Evolutionary conservation across 2,113 vertebrate species (phyloP), one percentile per base, ranked within the genome.

Genomic region (Stictonetta naevosa): DNA sequence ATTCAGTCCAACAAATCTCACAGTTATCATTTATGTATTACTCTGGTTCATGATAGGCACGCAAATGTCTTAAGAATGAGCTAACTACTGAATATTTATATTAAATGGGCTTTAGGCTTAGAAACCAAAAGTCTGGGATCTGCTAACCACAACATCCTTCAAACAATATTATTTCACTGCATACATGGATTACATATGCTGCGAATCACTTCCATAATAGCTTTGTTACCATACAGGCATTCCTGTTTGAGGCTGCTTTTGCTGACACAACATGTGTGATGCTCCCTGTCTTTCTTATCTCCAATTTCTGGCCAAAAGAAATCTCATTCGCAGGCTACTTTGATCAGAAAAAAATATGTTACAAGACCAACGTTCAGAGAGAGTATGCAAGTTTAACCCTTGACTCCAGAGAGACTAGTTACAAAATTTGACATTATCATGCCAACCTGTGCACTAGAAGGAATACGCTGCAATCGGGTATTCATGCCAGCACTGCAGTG

Each of bases 81-180:
- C 64, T 66, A 63, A 68, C 56, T 50, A 87, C 40, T 71, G 84
- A 87, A 87, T 84, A 94, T 48, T 89, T 69, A 34, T 53, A 44
- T 42, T 77, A 48, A 52, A 62, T 40, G 42, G 1, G 16, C 23
- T 89, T 78, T 55, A 86, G 56, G 36, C 8, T 81, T 84, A 79
- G 76, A 79, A 91, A 66, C 46, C 4, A 34, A 36, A 53, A 67
- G 50, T 19, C 28, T 67, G 25, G 42, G 48, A 64, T 40, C 48
- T n/a, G 48, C 75, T 62, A 64, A 4, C n/a, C 19, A 67, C 55
- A 68, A 26, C 5, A 69, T 12, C 34, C 26, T 21, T 48, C 44
- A 40, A 46, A 42, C 40, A 69, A 1, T 29, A 42, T 56, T 76
- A 42, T 33, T 28, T 53, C 77, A 79, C 67, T 40, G 19, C 59